Percentiles rank a stretch among this genome's conserved stretches.
phyloP scores from a whole-genome alignment of 2,797 vertebrate genomes.

The Sebastes iracundus region DNA sequence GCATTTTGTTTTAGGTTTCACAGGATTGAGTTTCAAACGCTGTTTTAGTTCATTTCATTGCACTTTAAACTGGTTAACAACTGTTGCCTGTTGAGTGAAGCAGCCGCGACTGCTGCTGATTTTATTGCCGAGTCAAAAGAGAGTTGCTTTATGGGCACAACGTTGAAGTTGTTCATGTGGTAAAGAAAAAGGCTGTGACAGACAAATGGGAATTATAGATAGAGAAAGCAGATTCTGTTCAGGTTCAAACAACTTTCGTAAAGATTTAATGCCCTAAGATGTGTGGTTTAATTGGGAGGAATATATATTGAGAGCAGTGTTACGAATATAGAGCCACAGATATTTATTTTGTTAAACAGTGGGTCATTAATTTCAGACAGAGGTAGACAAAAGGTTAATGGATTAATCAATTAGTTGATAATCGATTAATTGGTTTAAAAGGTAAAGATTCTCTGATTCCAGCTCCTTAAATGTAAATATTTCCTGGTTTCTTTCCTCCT shows the following conservation, averaged over 20 bases:
- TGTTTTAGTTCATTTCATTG: constrained; percentile 11
- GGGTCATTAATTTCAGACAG: too few species aligned
- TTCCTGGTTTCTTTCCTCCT: too few species aligned
- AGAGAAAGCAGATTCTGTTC: neutral
- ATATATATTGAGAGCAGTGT: neutral
- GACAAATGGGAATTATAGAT: neutral
- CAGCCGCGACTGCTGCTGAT: neutral
- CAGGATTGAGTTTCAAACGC: neutral
- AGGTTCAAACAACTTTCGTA: neutral
- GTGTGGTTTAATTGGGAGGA: neutral
- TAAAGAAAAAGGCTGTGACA: neutral
- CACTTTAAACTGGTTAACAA: constrained; percentile 15
- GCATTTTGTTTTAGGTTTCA: constrained; percentile 5
- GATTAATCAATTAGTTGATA: too few species aligned
- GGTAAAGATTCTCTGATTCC: too few species aligned
- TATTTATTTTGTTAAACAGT: neutral
- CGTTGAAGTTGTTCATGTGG: neutral
- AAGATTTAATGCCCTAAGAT: neutral
- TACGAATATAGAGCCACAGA: too few species aligned
- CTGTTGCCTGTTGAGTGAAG: constrained; percentile 2
- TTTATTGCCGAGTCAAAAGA: neutral
- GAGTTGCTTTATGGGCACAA: constrained; percentile 2
- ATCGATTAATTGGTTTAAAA: too few species aligned
- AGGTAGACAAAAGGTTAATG: too few species aligned
- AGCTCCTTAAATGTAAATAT: too few species aligned